These are phyloP conservation scores for Pristionchus fissidentatus DNA, from an alignment of 2,888 invertebrate genomes.

Conservation along the genomic window DNA sequence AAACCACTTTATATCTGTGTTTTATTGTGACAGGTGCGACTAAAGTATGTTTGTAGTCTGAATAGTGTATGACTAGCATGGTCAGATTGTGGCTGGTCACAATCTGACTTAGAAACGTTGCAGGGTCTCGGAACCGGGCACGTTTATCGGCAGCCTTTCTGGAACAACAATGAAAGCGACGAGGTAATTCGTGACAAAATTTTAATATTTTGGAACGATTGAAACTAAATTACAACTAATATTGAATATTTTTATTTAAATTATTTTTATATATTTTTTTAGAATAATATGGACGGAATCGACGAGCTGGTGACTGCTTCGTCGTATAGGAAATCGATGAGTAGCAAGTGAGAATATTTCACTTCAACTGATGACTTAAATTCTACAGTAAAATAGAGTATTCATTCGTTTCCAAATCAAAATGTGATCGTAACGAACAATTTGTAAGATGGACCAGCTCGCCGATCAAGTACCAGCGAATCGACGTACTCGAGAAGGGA, in stretches of 20 bases:
- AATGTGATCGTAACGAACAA: neutral
- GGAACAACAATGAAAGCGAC: neutral
- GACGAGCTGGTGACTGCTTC: neutral
- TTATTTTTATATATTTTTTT: neutral
- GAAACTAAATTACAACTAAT: too few species aligned
- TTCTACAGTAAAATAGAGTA: too few species aligned
- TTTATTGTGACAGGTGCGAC: too few species aligned
- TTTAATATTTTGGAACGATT: too few species aligned
- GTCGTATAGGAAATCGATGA: neutral
- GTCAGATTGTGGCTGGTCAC: too few species aligned
- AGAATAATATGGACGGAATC: neutral
- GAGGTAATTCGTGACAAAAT: neutral
- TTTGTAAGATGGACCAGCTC: neutral
- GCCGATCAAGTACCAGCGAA: neutral
- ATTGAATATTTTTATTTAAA: too few species aligned
- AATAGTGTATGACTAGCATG: too few species aligned
- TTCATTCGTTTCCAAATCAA: neutral
- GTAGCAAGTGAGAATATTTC: neutral
- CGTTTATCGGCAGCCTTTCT: neutral
- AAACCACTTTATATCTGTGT: too few species aligned
- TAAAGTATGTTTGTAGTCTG: too few species aligned
- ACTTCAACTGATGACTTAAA: neutral
- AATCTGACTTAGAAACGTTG: too few species aligned
- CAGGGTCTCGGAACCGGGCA: slow-evolving; percentile 18
- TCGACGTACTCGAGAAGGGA: slow-evolving; percentile 9